These are phyloP conservation scores for Drosophila siamana DNA, from an alignment of 2,888 invertebrate genomes.

Conservation along the genomic window DNA sequence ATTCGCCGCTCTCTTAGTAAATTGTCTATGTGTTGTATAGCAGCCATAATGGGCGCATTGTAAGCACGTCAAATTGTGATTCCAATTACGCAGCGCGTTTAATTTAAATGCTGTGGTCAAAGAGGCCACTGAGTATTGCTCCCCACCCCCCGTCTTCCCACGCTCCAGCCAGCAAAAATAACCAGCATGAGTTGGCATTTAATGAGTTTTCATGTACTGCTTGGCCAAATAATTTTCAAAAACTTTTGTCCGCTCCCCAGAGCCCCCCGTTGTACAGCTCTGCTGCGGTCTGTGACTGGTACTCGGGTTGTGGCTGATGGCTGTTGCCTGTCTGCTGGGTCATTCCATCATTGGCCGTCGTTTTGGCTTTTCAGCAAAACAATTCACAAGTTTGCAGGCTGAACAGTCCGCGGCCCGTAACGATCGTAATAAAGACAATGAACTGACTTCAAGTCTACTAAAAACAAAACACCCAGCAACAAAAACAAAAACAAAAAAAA, in stretches of 20 bases:
- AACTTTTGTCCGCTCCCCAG: constrained; percentile 3
- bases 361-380: constrained; percentile 65
- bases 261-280: too few relatives aligned
- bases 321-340: constrained; percentile 26
- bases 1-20: not conserved
- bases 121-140: constrained; percentile 13
- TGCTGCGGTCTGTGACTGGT: constrained; percentile 12
- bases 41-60: constrained; percentile 18
- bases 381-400: constrained; percentile 73
- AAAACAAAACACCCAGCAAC: constrained; percentile 17
- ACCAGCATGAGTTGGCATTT: constrained; percentile 56
- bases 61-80: constrained; percentile 47
- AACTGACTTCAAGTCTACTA: constrained; percentile 52
- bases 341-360: constrained; percentile 65
- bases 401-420: constrained; percentile 46
- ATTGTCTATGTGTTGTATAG: constrained; percentile 9
- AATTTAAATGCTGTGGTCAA: constrained; percentile 54
- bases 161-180: constrained; percentile 15
- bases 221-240: constrained; percentile 26
- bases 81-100: constrained; percentile 59
- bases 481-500: too few relatives aligned
- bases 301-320: constrained; percentile 1
- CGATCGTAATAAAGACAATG: constrained; percentile 72
- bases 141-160: not conserved
- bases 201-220: constrained; percentile 67